Conservation (phyloP, 2,797 vertebrate genomes). For the Synanceia verrucosa region DNA sequence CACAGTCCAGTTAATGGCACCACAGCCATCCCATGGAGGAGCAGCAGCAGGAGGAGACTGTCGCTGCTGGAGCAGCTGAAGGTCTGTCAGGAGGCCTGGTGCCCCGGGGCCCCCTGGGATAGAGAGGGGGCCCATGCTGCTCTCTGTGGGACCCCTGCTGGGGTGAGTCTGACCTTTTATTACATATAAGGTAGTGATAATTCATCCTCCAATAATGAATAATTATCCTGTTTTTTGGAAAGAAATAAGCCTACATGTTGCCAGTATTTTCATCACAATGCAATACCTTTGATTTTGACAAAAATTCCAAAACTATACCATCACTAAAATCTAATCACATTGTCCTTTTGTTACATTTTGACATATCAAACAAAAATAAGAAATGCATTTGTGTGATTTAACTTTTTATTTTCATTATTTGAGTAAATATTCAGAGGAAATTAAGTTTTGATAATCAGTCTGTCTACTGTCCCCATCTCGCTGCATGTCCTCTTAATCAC, state of each 20-base stretch:
- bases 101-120: conserved; percentile 75
- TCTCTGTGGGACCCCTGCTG: conserved; percentile 71
- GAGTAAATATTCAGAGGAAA: neutral
- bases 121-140: conserved; percentile 65
- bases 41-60: conserved; percentile 58
- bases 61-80: conserved; percentile 74
- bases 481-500: neutral
- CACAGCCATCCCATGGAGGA: conserved; percentile 71
- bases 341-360: neutral
- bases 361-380: neutral
- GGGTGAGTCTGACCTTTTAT: conserved; percentile 71
- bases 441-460: neutral
- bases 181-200: no score
- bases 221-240: neutral
- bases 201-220: neutral
- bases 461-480: neutral
- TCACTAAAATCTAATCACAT: neutral
- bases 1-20: conserved; percentile 61
- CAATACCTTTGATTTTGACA: neutral
- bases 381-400: neutral
- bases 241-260: neutral
- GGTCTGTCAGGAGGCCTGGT: conserved; percentile 79
- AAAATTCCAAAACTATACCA: neutral
- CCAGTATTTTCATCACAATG: neutral
- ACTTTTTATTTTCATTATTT: neutral